Base-by-base conservation (phyloP, 2,113 vertebrate genomes). In the Laticauda laticaudata region DNA sequence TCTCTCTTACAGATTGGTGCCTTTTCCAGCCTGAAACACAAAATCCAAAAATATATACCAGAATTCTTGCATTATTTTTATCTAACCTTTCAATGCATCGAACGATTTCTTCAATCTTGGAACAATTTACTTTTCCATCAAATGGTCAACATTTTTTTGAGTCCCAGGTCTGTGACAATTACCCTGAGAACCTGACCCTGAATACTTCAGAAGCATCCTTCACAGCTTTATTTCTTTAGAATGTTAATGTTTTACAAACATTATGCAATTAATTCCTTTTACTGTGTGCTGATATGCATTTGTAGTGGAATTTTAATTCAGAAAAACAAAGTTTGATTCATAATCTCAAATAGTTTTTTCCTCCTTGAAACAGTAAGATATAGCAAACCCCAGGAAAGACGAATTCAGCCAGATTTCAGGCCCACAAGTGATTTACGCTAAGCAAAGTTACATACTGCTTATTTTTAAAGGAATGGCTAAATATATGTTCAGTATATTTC, bases 11-110 rank as follows among this genome's bases (percentile, higher is more conserved):
- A 9, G 48, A 51, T 51, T 51, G 14, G 54, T 54, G 54, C 15
- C 54, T 54, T 54, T 54, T 54, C 3, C 54, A 54, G 12, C 12
- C 54, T 15, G 54, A 14, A 15, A 43, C 7, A 85, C 3, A 24
- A 90, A 34, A 90, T 64, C 29, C 93, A 91, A 39, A 34, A 0
- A 43, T 21, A 64, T 86, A 92, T 90, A 21, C 34, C 92, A 91
- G 87, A 94, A 57, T 75, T 87, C 14, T 39, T 26, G 48, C 90
- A 48, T 51, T 69, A 51, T 20, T 26, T 75, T 54, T 34, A 20
- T 51, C 18, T 12, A 34, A 9, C 18, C n/a, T 90, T 89, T 89
- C 7, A 23, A 57, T 18, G 57, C 11, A 53, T 56, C 6, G 12
- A 21, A 9, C 8, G 54, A 54, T 75, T n/a, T 90, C 14, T 91